Evolutionary conservation across 2,888 invertebrate species (phyloP).

Genomic region (Drosophila differens): DNA sequence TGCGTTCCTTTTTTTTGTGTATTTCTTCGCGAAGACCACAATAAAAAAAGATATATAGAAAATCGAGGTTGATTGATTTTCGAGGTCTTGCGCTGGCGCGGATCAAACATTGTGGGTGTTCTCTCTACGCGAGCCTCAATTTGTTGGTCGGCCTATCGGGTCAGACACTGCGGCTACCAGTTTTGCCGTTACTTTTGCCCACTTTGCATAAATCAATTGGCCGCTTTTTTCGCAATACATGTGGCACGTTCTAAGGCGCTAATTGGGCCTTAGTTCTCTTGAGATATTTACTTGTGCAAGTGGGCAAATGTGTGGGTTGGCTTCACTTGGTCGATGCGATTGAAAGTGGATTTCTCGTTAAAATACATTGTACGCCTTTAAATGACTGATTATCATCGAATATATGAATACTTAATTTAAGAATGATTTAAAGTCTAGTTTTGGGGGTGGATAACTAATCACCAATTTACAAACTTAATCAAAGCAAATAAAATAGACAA

Average conservation of each 20-base stretch:
- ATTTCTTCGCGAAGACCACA: slow-evolving; percentile 20
- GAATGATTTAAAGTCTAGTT: not conserved
- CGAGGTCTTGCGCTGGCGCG: slow-evolving; percentile 43
- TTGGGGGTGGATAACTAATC: not conserved
- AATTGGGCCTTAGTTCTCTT: slow-evolving; percentile 51
- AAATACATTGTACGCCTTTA: not conserved
- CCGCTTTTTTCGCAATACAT: slow-evolving; percentile 54
- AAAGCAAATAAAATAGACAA: not conserved
- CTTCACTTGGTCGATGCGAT: slow-evolving; percentile 9
- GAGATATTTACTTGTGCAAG: slow-evolving; percentile 22
- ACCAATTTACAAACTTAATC: not conserved
- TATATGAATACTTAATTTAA: not conserved
- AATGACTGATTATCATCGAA: not conserved
- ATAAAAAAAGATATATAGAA: slow-evolving; percentile 8
- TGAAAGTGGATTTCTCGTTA: slow-evolving; percentile 27
- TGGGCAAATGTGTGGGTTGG: slow-evolving; percentile 18
- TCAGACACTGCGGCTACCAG: slow-evolving; percentile 39
- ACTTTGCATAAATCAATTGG: slow-evolving; percentile 60
- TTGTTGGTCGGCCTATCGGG: slow-evolving; percentile 23
- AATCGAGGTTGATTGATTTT: slow-evolving; percentile 63
- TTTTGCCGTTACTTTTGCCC: slow-evolving; percentile 34
- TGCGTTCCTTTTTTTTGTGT: slow-evolving; percentile 4
- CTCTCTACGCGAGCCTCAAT: slow-evolving; percentile 39
- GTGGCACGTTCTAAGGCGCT: slow-evolving; percentile 69
- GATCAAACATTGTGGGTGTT: slow-evolving; percentile 51